Evolutionary conservation across 2,888 invertebrate species (phyloP), one percentile per base, ranked within the genome.

Genomic region (Eumacrocentrus americanus): DNA sequence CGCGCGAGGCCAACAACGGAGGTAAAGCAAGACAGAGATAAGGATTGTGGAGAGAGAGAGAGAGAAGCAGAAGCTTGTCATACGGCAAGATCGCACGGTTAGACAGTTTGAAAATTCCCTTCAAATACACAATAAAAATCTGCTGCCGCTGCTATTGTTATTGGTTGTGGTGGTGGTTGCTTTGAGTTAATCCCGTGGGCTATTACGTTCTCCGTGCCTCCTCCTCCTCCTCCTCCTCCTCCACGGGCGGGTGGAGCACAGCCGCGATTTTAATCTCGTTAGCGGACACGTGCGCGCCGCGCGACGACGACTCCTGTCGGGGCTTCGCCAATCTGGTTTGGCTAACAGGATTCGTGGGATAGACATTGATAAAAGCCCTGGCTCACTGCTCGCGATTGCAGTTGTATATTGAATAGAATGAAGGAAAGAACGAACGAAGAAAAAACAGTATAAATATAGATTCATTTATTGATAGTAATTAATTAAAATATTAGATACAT

Each of bases 321-420:
- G n/a, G 88, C 88, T 89, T 89, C 89, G 85, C 83, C 86, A 89
- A 89, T 89, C 89, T 88, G 86, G 87, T 89, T 89, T 89, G 84
- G 84, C 84, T 89, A 89, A 89, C 86, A 84, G 85, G 88, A 89
- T 89, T 88, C 70, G 61, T 86, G 82, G 84, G 83, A 56, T 83
- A 84, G 83, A 16, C 40, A 2, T 60, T 51, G 6, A 52, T 37
- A 55, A 42, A 60, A 58, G 11, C 46, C 50, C n/a, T n/a, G 70
- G 69, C 68, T 64, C 65, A 66, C 67, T 64, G 66, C 66, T 66
- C 64, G 62, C 63, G 66, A 66, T 66, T 70, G 68, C 63, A 59
- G 29, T n/a, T n/a, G n/a, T n/a, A n/a, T n/a, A n/a, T n/a, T n/a
- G n/a, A n/a, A n/a, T n/a, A n/a, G n/a, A n/a, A n/a, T n/a, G n/a